Conservation (phyloP, 2,113 vertebrate genomes). For the Brienomyrus longianalis region DNA sequence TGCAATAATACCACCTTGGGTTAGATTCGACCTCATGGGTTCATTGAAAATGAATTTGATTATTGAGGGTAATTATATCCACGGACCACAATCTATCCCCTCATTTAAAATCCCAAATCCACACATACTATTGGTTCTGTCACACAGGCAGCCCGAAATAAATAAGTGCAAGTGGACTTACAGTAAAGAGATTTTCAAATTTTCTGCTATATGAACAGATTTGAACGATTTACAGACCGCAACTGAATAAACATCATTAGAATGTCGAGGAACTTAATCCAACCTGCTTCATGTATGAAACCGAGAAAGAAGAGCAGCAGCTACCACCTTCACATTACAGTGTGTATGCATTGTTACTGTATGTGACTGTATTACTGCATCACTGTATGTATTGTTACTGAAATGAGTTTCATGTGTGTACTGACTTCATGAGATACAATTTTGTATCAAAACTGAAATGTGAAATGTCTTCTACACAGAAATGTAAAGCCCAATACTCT, state of each 20-base stretch:
- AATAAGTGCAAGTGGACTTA: not conserved
- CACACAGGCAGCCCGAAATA: not conserved
- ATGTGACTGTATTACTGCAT: too few relatives aligned
- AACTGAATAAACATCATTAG: not conserved
- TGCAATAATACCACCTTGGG: not conserved
- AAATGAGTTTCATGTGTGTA: not conserved
- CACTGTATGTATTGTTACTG: not conserved
- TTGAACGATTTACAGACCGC: not conserved
- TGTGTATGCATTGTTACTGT: not conserved
- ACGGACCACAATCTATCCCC: not conserved
- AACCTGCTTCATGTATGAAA: not conserved
- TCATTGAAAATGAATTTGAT: slow-evolving; percentile 5
- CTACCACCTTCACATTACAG: not conserved
- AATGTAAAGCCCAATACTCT: not conserved
- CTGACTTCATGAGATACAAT: not conserved
- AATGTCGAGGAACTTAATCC: not conserved
- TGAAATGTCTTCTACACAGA: not conserved
- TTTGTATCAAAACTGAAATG: not conserved
- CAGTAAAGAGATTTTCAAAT: not conserved
- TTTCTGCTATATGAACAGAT: not conserved
- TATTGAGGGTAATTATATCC: not conserved
- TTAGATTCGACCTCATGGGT: slow-evolving; percentile 4
- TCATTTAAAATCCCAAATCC: slow-evolving; percentile 1
- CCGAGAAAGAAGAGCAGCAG: not conserved
- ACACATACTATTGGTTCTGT: not conserved